Conservation (phyloP, 1,140 invertebrate genomes). For the Trissolcus basalis region DNA sequence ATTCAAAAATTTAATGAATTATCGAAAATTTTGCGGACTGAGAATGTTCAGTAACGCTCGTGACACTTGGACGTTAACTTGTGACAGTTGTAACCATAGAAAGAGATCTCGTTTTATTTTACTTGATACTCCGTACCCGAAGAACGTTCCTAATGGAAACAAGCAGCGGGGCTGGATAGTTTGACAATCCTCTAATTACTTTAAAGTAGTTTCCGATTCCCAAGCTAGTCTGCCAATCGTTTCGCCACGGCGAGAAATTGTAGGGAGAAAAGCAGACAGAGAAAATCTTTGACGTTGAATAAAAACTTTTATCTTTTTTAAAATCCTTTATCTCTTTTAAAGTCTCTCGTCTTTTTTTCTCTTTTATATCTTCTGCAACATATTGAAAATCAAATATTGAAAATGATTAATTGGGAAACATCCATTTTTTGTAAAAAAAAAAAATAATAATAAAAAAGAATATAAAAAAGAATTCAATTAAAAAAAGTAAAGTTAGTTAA, state of each 20-base stretch:
- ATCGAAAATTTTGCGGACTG: too few relatives aligned
- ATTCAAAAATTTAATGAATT: too few relatives aligned
- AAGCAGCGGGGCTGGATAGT: conserved; percentile 64
- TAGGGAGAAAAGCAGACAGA: conserved; percentile 47
- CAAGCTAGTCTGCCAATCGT: conserved; percentile 57
- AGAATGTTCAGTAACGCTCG: conserved; percentile 7
- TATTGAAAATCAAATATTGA: too few relatives aligned
- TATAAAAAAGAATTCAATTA: too few relatives aligned
- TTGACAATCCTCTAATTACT: conserved; percentile 75
- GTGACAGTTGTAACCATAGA: conserved; percentile 51
- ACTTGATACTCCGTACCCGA: conserved; percentile 65
- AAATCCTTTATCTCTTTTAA: conserved; percentile 43
- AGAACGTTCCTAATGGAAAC: conserved; percentile 70
- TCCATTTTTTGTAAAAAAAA: too few relatives aligned
- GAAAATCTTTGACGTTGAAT: conserved; percentile 36
- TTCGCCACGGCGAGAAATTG: conserved; percentile 48
- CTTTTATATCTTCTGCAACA: too few relatives aligned
- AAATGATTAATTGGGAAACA: too few relatives aligned
- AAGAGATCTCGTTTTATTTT: conserved; percentile 63
- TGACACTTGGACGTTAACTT: conserved; percentile 51
- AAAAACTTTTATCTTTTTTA: conserved; percentile 49
- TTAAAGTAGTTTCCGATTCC: conserved; percentile 74
- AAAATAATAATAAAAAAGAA: too few relatives aligned
- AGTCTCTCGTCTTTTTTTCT: background rate
- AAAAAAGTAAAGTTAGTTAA: too few relatives aligned